phyloP scores from a whole-genome alignment of 2,888 invertebrate genomes.

The Agapetus fuscipes region DNA sequence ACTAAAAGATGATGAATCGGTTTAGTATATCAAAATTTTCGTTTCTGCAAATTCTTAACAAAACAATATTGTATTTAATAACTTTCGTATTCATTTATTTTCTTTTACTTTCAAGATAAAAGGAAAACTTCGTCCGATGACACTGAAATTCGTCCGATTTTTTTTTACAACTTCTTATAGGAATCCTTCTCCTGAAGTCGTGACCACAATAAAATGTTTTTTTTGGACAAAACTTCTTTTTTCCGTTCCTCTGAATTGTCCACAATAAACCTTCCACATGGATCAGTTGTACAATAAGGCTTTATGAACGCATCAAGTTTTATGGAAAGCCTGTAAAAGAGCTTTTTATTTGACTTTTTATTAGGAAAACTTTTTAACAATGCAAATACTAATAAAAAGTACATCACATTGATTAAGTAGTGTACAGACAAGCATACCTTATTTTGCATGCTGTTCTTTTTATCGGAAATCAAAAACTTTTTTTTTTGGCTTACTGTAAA shows the following conservation, averaged over 20 bases:
- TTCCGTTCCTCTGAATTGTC: slow-evolving; percentile 8
- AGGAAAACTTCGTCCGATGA: slow-evolving; percentile 18
- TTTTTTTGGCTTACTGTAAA: too few species aligned
- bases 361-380: neutral
- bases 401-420: too few species aligned
- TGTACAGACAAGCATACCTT: too few species aligned
- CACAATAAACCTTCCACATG: slow-evolving; percentile 10
- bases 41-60: too few species aligned
- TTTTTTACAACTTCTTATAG: slow-evolving; percentile 18
- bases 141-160: slow-evolving; percentile 16
- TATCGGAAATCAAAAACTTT: too few species aligned
- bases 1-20: too few species aligned
- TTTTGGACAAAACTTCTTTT: slow-evolving; percentile 10
- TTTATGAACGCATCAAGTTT: slow-evolving; percentile 14
- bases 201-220: slow-evolving; percentile 17
- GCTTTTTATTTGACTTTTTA: slow-evolving; percentile 1
- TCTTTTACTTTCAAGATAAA: slow-evolving; percentile 11
- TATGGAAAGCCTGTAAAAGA: slow-evolving; percentile 1
- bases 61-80: too few species aligned
- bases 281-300: slow-evolving; percentile 4
- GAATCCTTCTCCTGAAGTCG: slow-evolving; percentile 7
- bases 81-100: too few species aligned
- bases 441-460: too few species aligned
- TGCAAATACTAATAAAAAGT: too few species aligned
- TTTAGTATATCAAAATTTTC: too few species aligned